Base-by-base conservation (phyloP, 2,888 invertebrate species). In the Pimpla rufipes region DNA sequence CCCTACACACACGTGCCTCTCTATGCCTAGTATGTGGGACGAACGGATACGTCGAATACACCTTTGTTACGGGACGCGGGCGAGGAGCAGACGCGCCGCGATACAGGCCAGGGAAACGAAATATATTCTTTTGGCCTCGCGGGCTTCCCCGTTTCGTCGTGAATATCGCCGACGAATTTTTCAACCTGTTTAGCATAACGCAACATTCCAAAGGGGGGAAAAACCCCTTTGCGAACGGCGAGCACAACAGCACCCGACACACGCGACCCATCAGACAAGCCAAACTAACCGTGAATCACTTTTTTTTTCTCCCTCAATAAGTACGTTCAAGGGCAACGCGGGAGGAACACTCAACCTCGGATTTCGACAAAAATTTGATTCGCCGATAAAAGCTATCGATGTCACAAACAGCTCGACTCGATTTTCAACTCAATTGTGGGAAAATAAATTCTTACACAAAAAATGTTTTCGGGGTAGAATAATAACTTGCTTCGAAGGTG, bases 141-240 rank as follows among this genome's bases (percentile, higher is more conserved):
- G 10, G 4, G 10, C 40, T 37, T 71, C 23, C 42, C 6, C 18
- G 6, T 68, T 35, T 37, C n/a, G 40, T 5, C 10, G 18, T 10
- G n/a, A 70, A 40, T 40, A 10, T 57, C n/a, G 40, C 11, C 35
- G 67, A 47, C 64, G 70, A 23, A 76, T 76, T 66, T 57, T 57
- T 37, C 18, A 29, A 50, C 0, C 29, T 18, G 57, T 62, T 81
- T 59, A 67, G 67, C 59, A 73, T 81, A 67, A 59, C n/a, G 45
- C 11, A 13, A 67, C 29, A 59, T 35, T 47, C 47, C 6, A n/a
- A n/a, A n/a, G n/a, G n/a, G 10, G 52, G 2, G 50, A 52, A 74
- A 67, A 29, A 2, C 62, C 18, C 23, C 47, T 37, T 52, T 66
- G 71, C 47, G 40, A 42, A 50, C 55, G 64, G 71, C 66, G 71